Evolutionary conservation across 2,888 invertebrate genomes (phyloP), one percentile per base, ranked within the genome.

Genomic region (Timema cristinae): DNA sequence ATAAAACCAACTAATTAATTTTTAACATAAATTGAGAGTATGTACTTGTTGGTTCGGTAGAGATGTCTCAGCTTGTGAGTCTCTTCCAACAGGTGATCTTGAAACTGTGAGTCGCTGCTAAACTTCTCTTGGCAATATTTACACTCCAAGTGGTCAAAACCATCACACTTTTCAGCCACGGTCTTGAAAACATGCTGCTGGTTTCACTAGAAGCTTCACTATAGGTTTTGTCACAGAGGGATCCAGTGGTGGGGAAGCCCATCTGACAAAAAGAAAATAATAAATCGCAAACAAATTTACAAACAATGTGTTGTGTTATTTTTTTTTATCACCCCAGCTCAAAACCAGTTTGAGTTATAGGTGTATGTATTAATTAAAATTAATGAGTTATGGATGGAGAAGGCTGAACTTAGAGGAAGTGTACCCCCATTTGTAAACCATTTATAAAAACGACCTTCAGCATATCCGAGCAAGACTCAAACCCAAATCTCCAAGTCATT

Each of bases 211-310:
- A 2, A 68, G 32, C 7, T 9, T 52, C 16, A 51, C 68, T 9
- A 68, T 2, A 13, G 68, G 68, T 32, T 68, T 50, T 6, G 54
- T 7, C n/a, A 68, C 6, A 10, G 16, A 10, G 4, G 9, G 16
- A 4, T 54, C 68, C 13, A 68, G 68, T 5, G 51, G 51, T 15
- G 68, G 68, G 54, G n/a, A 54, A 8, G 52, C n/a, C 47, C 32
- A 63, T 63, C 63, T 63, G 32, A 48, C 32, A 13, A 32, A 59
- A 10, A 4, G 48, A 5, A 16, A n/a, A n/a, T n/a, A n/a, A n/a
- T n/a, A n/a, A n/a, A n/a, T n/a, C n/a, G n/a, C n/a, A n/a, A n/a
- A 63, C 6, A 32, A 32, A 32, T 11, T 59, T 15, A 13, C 59
- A 13, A 15, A 32, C 32, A 32, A 32, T 32, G n/a, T n/a, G 32